phyloP scores from a whole-genome alignment of 2,888 invertebrate species.

The Shargacucullia verbasci region DNA sequence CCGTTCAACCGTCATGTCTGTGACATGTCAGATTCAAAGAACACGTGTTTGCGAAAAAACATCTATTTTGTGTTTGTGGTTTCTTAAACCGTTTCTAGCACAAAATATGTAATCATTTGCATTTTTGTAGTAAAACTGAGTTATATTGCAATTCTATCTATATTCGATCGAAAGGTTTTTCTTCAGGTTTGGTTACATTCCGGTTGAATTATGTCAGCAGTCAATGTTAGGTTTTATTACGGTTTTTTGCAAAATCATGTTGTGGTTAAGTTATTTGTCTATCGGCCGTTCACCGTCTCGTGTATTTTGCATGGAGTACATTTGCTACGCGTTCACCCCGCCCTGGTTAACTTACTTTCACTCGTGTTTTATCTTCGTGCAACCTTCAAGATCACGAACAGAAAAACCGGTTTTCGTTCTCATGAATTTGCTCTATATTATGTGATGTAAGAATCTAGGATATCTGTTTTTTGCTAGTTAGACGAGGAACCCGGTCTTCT shows the following conservation, averaged over 20 bases:
- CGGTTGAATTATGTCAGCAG: slow-evolving; percentile 30
- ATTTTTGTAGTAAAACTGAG: slow-evolving; percentile 34
- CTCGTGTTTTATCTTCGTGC: slow-evolving; percentile 63
- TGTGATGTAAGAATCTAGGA: slow-evolving; percentile 40
- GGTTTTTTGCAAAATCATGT: slow-evolving; percentile 47
- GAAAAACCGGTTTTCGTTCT: slow-evolving; percentile 64
- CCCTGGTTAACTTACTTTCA: slow-evolving; percentile 66
- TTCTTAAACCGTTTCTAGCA: too few species aligned
- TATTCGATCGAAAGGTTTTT: slow-evolving; percentile 31
- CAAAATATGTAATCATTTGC: too few species aligned
- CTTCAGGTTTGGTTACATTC: slow-evolving; percentile 16
- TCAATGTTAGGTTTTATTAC: slow-evolving; percentile 44
- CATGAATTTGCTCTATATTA: slow-evolving; percentile 53
- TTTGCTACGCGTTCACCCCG: slow-evolving; percentile 49
- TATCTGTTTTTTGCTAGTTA: background rate
- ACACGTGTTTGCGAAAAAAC: too few species aligned
- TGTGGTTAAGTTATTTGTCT: slow-evolving; percentile 47
- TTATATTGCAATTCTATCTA: slow-evolving; percentile 26
- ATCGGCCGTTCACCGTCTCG: slow-evolving; percentile 38
- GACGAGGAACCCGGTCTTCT: background rate
- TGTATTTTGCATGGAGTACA: slow-evolving; percentile 54
- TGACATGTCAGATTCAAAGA: too few species aligned
- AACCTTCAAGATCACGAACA: slow-evolving; percentile 65
- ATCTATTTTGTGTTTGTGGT: too few species aligned
- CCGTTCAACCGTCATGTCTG: too few species aligned